Base-by-base conservation (phyloP, 2,113 vertebrate species). In the cattle (Bos taurus) region DNA sequence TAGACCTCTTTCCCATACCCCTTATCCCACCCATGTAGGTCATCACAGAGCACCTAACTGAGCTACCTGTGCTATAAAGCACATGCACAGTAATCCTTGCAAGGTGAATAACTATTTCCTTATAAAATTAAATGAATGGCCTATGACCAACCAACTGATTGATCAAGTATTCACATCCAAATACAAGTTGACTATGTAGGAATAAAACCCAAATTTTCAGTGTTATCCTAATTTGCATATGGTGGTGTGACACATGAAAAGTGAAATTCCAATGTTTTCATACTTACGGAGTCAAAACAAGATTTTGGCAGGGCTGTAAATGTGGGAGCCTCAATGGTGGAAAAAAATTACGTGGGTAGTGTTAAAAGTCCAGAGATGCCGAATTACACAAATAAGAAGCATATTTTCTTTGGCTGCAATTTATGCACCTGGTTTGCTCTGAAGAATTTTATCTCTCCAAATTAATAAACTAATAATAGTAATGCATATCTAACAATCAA, bases 211-310 rank as follows among this genome's bases (percentile, higher is more conserved):
- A 48, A 7, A 67, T 91, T 64, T 52, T 88, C 48, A 93, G 0
- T 46, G 16, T 36, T 50, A 43, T 78, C 40, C 40, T 83, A n/a
- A 13, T 78, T 83, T 81, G 60, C 5, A 81, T 91, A 33, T 3
- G 81, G 7, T 17, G 2, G 13, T 48, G 2, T 52, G 48, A 8
- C 26, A 71, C 28, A 36, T 67, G 16, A 88, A 94, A 85, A 91
- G 43, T 77, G 11, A 81, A 90, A 77, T 88, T 57, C 50, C 48
- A 92, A 26, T 95, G 48, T 86, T 97, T 97, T 94, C 59, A 67
- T 86, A 67, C 36, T 92, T 64, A 64, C 1, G 30, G 50, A 96
- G 21, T 90, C 43, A 60, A 94, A 92, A 90, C 40, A 88, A 90
- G 26, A 57, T 95, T 84, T 92, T 94, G 82, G 19, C 57, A 97